Percentiles rank a stretch among this genome's conserved stretches.
These are phyloP conservation scores for Loris lydekkerianus DNA, from an alignment of 2,797 vertebrate genomes.

Conservation along the genomic window DNA sequence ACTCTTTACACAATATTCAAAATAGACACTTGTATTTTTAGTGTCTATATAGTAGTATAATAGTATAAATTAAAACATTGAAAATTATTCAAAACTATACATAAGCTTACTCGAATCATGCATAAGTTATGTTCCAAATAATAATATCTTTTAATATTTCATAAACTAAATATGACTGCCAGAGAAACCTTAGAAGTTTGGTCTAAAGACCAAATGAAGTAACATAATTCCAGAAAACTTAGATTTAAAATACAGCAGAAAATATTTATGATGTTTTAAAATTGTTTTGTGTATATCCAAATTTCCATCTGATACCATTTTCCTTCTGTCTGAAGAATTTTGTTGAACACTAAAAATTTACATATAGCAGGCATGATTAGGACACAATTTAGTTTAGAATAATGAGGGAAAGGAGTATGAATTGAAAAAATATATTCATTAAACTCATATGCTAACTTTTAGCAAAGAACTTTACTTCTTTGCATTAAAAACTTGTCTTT, in stretches of 20 bases:
- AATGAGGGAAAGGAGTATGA: conserved; percentile 17
- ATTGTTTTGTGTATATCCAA: neutral
- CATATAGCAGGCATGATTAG: neutral
- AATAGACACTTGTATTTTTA: conserved; percentile 23
- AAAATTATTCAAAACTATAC: conserved; percentile 31
- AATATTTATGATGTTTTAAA: neutral
- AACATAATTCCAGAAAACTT: conserved; percentile 4
- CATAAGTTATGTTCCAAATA: conserved; percentile 29
- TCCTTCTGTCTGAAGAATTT: neutral
- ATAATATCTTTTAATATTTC: conserved; percentile 19
- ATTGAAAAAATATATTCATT: conserved; percentile 19
- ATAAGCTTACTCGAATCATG: conserved; percentile 38
- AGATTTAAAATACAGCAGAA: conserved; percentile 1
- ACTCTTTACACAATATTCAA: conserved; percentile 11
- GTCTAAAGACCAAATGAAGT: conserved; percentile 39
- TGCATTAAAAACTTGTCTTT: conserved; percentile 8
- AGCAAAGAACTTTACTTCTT: conserved; percentile 15
- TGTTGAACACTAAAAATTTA: neutral
- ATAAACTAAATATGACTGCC: conserved; percentile 38
- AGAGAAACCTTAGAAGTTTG: conserved; percentile 27
- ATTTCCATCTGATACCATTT: neutral
- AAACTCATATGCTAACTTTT: conserved; percentile 1
- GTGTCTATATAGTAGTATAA: conserved; percentile 12
- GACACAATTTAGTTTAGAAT: conserved; percentile 27
- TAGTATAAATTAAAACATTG: conserved; percentile 45